Evolutionary conservation across 2,888 invertebrate genomes (phyloP), one percentile per base, ranked within the genome.

Genomic region (Drosophila mulleri): DNA sequence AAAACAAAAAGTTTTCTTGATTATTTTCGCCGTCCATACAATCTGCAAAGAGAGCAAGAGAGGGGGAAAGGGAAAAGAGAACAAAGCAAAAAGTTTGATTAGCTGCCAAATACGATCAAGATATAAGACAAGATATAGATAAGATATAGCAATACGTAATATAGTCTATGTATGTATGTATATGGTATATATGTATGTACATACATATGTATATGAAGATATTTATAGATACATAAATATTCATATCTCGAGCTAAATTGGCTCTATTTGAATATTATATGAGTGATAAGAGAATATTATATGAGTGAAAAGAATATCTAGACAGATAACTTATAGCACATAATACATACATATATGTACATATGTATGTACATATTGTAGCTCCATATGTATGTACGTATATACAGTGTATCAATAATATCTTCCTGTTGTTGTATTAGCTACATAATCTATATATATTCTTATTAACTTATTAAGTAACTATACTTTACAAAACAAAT

Each of bases 41-140:
- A 77, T 50, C 79, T 80, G 77, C 52, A 76, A 80, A 48, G 16
- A 63, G 42, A 54, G 50, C n/a, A n/a, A 20, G 39, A 16, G 26
- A 54, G 7, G n/a, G 48, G 18, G 35, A 35, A 18, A 12, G 35
- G 3, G 39, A n/a, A 39, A 12, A 39, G 26, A 42, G 26, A 57
- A 61, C 14, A 66, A 63, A 68, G 41, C 16, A 23, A 59, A 60
- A 45, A 41, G 54, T 64, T 71, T 75, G 56, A 78, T 74, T 71
- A 78, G 63, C 67, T 67, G 62, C 45, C 54, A 68, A 72, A 59
- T 65, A 61, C 48, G 70, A 65, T 68, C 60, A 75, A 75, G 60
- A 52, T 32, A 45, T 14, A 32, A 60, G 50, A 61, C 42, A 23
- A 53, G 50, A 48, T 32, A 32, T 32, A 32, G 32, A 32, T 32